Conservation (phyloP, 2,113 vertebrate genomes). For the Syrmaticus mikado region DNA sequence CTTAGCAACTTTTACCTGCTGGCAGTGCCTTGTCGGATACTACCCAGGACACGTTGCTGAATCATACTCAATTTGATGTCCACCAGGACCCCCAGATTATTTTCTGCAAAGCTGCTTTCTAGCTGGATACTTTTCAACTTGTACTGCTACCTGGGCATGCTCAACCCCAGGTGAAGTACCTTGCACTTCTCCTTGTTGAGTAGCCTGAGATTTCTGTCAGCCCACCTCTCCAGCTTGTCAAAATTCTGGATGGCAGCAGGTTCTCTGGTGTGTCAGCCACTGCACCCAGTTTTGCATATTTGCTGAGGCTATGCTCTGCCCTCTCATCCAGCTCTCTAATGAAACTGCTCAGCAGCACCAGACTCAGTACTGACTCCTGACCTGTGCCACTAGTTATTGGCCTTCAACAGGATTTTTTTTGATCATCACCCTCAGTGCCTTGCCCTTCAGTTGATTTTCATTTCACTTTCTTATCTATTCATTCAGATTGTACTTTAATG, state of each 20-base stretch:
- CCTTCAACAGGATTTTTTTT: neutral
- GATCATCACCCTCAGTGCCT: neutral
- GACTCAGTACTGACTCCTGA: neutral
- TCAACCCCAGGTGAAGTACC: neutral
- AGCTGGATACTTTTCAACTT: neutral
- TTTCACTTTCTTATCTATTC: neutral
- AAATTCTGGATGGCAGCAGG: neutral
- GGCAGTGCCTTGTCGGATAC: neutral
- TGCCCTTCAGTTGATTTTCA: neutral
- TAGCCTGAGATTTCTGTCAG: neutral
- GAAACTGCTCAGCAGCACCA: neutral
- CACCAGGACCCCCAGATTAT: rapidly evolving
- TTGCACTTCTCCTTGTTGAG: neutral
- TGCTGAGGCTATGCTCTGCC: neutral
- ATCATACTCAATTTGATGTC: neutral
- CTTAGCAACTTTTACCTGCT: neutral
- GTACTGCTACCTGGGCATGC: neutral
- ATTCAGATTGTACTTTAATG: neutral
- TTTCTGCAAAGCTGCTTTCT: neutral
- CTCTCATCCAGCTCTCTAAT: neutral
- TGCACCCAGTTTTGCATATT: neutral
- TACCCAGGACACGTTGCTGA: neutral
- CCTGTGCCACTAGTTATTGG: neutral
- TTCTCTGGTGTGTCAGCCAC: neutral
- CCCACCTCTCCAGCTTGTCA: neutral